Evolutionary conservation across 1,140 invertebrate species (phyloP), one percentile per base, ranked within the genome.

Genomic region (Temnothorax longispinosus): DNA sequence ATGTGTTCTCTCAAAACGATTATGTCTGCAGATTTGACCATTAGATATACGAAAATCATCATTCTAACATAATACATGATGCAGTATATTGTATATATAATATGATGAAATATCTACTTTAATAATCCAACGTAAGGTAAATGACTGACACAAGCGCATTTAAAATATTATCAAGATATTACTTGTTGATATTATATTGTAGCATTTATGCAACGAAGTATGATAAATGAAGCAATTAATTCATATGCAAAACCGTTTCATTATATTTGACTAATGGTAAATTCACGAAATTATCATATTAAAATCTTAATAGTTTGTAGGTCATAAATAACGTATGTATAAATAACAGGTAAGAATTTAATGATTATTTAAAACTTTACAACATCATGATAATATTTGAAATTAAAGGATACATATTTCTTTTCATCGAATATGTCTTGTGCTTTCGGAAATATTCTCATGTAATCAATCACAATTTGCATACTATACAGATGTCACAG

Each of bases 1-100:
- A 93, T 82, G 88, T 92, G 91, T 94, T 89, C 87, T 41, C 76
- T 86, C 67, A 15, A 27, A 85, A 69, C 47, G 15, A 69, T 81
- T 35, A 65, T 13, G 62, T 58, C 15, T 6, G n/a, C 67, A 32
- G 41, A 76, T 64, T 47, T 47, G 7, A 13, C 69, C 10, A 21
- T 71, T 27, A 47, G 7, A 44, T 21, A 52, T 67, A 18, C 11
- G 50, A 58, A 52, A n/a, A 27, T 27, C 27, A 35, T 38, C 6
- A 5, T 75, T 54, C 44, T 11, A 47, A 47, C 11, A 2, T 47
- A 11, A 47, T 41, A 41, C 11, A 47, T 41, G 2, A 47, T 41
- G 2, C 11, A 13, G 11, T 47, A 47, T 4, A 3, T 47, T 47
- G 38, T 41, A 47, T 11, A 11, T 3, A 27, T 5, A 18, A 15